Evolutionary conservation across 1,140 invertebrate species (phyloP).

Genomic region (Formica selysi): DNA sequence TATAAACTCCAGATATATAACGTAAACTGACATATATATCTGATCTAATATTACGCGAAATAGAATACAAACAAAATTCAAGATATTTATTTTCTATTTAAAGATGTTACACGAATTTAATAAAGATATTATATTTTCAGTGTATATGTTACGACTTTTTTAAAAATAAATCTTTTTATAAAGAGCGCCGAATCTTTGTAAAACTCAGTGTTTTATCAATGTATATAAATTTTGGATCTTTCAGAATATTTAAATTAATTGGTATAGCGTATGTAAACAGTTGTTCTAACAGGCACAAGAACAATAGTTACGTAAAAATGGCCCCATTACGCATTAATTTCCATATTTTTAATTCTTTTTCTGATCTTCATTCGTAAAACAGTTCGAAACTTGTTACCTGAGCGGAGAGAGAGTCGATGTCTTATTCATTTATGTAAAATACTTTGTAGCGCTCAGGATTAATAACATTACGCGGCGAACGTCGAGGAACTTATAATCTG

Average conservation of each 20-base stretch:
- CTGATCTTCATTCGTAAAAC: neutral
- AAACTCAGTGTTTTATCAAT: too few relatives aligned
- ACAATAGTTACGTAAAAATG: neutral
- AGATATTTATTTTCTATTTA: slow-evolving; percentile 1
- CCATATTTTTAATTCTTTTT: neutral
- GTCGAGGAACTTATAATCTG: slow-evolving; percentile 35
- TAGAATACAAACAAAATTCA: neutral
- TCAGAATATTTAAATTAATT: slow-evolving; percentile 10
- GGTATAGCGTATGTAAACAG: neutral
- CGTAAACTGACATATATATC: neutral
- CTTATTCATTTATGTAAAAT: slow-evolving; percentile 50
- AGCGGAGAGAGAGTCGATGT: neutral
- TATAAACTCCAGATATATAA: neutral
- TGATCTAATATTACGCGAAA: neutral
- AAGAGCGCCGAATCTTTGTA: too few relatives aligned
- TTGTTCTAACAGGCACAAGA: neutral
- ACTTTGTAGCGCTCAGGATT: slow-evolving; percentile 17
- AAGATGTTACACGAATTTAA: neutral
- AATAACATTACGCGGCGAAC: slow-evolving; percentile 30
- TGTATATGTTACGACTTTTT: neutral
- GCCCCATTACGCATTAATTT: neutral
- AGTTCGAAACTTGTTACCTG: neutral
- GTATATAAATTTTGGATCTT: neutral
- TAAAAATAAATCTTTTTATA: neutral
- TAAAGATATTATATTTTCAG: neutral